A percentile compares a stretch with the other conserved stretches of the same genome.
Evolutionary conservation across 23 tunicate species (phyloP).

Genomic region (Corella eumyota): DNA sequence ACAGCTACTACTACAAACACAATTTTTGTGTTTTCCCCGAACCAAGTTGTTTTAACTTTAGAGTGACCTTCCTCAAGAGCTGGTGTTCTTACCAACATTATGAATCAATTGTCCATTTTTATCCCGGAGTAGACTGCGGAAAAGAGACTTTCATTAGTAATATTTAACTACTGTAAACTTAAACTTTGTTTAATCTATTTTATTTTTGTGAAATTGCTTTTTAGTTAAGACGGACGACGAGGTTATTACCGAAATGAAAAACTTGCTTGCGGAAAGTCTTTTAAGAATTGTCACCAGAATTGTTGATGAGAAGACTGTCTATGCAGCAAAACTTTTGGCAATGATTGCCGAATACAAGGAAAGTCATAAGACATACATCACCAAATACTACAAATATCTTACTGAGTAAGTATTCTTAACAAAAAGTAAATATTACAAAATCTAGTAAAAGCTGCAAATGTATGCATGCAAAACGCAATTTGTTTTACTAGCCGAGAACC

Average conservation of each 20-base stretch:
- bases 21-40: background rate
- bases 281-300: background rate
- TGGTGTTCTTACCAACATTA: too few species aligned
- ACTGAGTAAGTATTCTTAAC: background rate
- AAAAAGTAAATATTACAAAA: too few species aligned
- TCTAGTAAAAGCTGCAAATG: too few species aligned
- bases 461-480: background rate
- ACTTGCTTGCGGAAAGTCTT: background rate
- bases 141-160: background rate
- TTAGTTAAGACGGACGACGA: background rate
- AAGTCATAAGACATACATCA: background rate
- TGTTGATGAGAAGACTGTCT: background rate
- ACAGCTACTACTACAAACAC: background rate
- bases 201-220: background rate
- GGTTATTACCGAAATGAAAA: background rate
- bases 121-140: constrained; percentile 1
- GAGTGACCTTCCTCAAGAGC: background rate
- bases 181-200: too few species aligned
- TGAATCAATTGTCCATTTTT: background rate
- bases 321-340: background rate
- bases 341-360: background rate
- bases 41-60: background rate
- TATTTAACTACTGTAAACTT: background rate
- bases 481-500: background rate
- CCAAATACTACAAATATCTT: background rate